A percentile compares a stretch with the other conserved stretches of the same genome.
Evolutionary conservation across 2,888 invertebrate species (phyloP).

Genomic region (Melipona beecheii): DNA sequence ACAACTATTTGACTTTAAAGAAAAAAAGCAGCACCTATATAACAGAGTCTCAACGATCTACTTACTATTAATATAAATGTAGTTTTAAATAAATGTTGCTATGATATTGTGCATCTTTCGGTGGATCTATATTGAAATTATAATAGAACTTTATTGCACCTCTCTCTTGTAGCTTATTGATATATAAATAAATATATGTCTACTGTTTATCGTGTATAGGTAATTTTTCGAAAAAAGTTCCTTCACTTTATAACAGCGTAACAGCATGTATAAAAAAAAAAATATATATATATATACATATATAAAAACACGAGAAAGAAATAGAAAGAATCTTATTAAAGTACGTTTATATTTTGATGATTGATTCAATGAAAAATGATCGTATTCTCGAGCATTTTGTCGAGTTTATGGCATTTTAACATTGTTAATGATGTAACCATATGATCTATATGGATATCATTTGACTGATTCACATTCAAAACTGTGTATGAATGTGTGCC

Average conservation of each 20-base stretch:
- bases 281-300: background rate
- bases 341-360: slow-evolving; percentile 3
- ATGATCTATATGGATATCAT: slow-evolving; percentile 14
- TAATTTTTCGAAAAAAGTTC: slow-evolving; percentile 45
- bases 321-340: background rate
- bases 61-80: slow-evolving; percentile 22
- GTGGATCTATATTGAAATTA: slow-evolving; percentile 19
- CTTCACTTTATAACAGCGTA: background rate
- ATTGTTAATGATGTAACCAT: background rate
- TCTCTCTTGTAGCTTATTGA: slow-evolving; percentile 78
- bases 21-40: background rate
- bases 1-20: background rate
- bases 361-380: background rate
- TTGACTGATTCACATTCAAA: slow-evolving; percentile 22
- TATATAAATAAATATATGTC: slow-evolving; percentile 77
- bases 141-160: slow-evolving; percentile 37
- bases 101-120: slow-evolving; percentile 18
- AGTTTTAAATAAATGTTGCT: slow-evolving; percentile 25
- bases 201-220: slow-evolving; percentile 60
- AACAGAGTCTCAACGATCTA: background rate
- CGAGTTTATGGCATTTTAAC: slow-evolving; percentile 12
- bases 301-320: background rate
- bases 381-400: slow-evolving; percentile 9
- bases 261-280: background rate
- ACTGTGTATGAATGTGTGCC: slow-evolving; percentile 81